Evolutionary conservation across 2,113 vertebrate genomes (phyloP), one percentile per base, ranked within the genome.

Genomic region (Mustela lutreola): DNA sequence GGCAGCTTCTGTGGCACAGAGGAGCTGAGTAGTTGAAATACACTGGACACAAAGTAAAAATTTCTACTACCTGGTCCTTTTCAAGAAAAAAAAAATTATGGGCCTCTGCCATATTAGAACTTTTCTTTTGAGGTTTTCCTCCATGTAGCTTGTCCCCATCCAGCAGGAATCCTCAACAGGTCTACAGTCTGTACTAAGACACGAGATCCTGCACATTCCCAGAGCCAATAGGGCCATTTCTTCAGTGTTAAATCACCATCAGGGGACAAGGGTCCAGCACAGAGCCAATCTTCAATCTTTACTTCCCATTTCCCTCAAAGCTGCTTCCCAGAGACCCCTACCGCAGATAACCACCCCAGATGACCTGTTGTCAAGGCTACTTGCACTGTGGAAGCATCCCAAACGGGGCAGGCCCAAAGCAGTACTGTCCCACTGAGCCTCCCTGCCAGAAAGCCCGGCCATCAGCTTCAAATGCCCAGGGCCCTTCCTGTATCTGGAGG

Each of bases 71-170:
- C 70, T n/a, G 28, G 31, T 26, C 36, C 45, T 82, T 42, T 22
- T 36, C 28, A 78, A 21, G 42, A 42, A 67, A 78, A 78, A 60
- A 60, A 58, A 0, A 39, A 0, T 1, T 6, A 36, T 18, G 33
- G n/a, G 18, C 2, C 36, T 4, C 19, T 16, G 22, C 11, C 31
- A 5, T 24, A 5, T 31, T 5, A n/a, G 53, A 28, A 45, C n/a
- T 50, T 39, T 48, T 18, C 70, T 53, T 58, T 65, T n/a, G 31
- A 87, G 65, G 28, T 53, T 82, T 15, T n/a, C 87, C 75, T 67
- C 31, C 10, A 4, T 21, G 10, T 4, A 9, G 22, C 7, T 4
- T 4, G 2, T 0, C 1, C 39, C 42, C 16, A 36, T 11, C 48
- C 4, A 28, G 28, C 0, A 36, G 50, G 42, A 93, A 53, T 11